phyloP scores from a whole-genome alignment of 1,140 invertebrate species.

The Radopholus similis region DNA sequence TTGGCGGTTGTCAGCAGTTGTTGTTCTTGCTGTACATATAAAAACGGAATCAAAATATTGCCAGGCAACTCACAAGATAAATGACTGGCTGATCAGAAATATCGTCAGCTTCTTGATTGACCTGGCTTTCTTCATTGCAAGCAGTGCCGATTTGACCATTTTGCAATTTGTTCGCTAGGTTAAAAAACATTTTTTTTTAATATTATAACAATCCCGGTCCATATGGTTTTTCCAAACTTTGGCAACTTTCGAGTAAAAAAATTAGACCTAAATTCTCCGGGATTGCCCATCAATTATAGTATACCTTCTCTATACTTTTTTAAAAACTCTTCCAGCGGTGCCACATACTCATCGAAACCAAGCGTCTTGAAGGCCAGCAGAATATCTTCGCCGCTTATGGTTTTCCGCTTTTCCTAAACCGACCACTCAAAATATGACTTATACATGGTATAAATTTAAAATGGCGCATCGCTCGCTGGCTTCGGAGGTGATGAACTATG shows the following conservation, averaged over 20 bases:
- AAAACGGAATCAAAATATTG: neutral
- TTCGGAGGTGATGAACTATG: slow-evolving; percentile 93
- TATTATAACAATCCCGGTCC: neutral
- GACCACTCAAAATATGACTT: slow-evolving; percentile 80
- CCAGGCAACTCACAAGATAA: neutral
- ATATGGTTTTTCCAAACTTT: slow-evolving; percentile 7
- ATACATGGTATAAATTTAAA: slow-evolving; percentile 48
- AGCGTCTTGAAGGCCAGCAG: slow-evolving; percentile 83
- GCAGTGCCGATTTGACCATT: neutral
- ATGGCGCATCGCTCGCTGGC: slow-evolving; percentile 50
- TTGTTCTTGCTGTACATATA: slow-evolving; percentile 13
- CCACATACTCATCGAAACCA: slow-evolving; percentile 97
- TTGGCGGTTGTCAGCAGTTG: neutral
- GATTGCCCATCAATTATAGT: neutral
- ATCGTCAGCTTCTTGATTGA: neutral
- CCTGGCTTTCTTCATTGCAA: neutral
- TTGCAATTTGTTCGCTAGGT: slow-evolving; percentile 17
- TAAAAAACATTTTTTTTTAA: slow-evolving; percentile 5
- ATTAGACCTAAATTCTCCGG: neutral
- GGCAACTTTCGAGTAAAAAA: too few species aligned
- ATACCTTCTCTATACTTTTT: slow-evolving; percentile 86
- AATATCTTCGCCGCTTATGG: slow-evolving; percentile 92
- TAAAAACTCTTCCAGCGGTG: slow-evolving; percentile 88
- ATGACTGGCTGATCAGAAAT: neutral
- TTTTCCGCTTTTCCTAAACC: slow-evolving; percentile 95